Conservation (phyloP, 2,888 invertebrate genomes). For the Neoaliturus tenellus region DNA sequence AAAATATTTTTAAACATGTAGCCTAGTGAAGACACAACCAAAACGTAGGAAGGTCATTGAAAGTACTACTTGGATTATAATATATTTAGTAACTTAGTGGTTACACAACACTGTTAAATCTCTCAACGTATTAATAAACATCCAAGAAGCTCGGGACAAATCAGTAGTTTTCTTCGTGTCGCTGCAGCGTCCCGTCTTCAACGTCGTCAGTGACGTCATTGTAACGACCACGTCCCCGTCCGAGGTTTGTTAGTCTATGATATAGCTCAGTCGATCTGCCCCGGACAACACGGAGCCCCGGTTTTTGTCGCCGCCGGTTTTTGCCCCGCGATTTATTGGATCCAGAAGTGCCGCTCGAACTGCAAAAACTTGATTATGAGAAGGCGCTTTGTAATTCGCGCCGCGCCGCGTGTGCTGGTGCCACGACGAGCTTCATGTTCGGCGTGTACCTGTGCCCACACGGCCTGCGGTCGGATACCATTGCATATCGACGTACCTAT, state of each 20-base stretch:
- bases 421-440: neutral
- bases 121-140: too few relatives aligned
- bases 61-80: too few relatives aligned
- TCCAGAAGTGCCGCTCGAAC: conserved; percentile 26
- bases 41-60: too few relatives aligned
- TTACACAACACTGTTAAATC: too few relatives aligned
- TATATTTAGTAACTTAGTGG: too few relatives aligned
- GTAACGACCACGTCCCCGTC: neutral
- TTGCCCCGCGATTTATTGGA: conserved; percentile 33
- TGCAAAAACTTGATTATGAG: neutral
- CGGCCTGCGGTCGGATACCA: neutral
- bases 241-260: conserved; percentile 23
- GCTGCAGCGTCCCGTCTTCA: neutral
- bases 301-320: conserved; percentile 31
- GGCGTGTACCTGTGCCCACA: neutral
- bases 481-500: too few relatives aligned
- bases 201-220: neutral
- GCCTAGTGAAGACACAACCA: too few relatives aligned
- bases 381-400: neutral
- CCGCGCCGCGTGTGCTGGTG: neutral
- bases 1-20: too few relatives aligned
- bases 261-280: neutral
- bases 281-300: conserved; percentile 15
- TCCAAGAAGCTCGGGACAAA: too few relatives aligned
- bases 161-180: too few relatives aligned